These are phyloP conservation scores for Aleiodes testaceus DNA, from an alignment of 2,888 invertebrate species.

Conservation along the genomic window DNA sequence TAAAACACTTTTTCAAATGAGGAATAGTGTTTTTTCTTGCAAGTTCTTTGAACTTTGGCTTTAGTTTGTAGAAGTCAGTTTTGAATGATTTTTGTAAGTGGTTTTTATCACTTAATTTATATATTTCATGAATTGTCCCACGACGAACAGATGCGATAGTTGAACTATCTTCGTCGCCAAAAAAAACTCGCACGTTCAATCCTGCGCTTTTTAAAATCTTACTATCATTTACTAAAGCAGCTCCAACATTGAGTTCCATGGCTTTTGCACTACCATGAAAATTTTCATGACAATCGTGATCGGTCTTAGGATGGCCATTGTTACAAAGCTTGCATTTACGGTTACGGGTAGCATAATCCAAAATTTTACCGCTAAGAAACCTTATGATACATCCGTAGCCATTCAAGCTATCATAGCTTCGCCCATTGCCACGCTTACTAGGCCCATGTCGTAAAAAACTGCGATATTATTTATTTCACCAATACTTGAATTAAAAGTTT, in stretches of 20 bases:
- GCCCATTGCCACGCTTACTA: constrained; percentile 29
- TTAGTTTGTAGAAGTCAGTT: constrained; percentile 36
- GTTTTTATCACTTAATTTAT: constrained; percentile 37
- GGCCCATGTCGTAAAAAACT: constrained; percentile 31
- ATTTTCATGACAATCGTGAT: constrained; percentile 22
- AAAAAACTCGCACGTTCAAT: background rate
- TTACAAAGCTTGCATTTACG: constrained; percentile 51
- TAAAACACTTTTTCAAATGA: constrained; percentile 50
- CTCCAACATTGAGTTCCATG: constrained; percentile 7
- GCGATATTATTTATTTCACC: constrained; percentile 17
- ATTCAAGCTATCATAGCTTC: constrained; percentile 47
- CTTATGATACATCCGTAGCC: constrained; percentile 50
- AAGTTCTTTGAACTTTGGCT: constrained; percentile 38
- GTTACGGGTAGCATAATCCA: constrained; percentile 50
- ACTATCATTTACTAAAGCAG: constrained; percentile 3
- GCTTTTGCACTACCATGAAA: constrained; percentile 12
- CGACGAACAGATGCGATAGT: constrained; percentile 45
- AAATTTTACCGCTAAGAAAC: constrained; percentile 45
- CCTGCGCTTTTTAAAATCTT: constrained; percentile 8
- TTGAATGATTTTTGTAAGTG: constrained; percentile 39
- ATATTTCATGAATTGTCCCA: constrained; percentile 24
- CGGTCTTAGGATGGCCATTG: constrained; percentile 34
- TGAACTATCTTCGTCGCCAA: constrained; percentile 50
- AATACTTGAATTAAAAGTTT: too few relatives aligned
- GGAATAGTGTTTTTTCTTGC: constrained; percentile 40